Evolutionary conservation across 2,797 vertebrate species (phyloP), one percentile per base, ranked within the genome.

Genomic region (Anas flavirostris): DNA sequence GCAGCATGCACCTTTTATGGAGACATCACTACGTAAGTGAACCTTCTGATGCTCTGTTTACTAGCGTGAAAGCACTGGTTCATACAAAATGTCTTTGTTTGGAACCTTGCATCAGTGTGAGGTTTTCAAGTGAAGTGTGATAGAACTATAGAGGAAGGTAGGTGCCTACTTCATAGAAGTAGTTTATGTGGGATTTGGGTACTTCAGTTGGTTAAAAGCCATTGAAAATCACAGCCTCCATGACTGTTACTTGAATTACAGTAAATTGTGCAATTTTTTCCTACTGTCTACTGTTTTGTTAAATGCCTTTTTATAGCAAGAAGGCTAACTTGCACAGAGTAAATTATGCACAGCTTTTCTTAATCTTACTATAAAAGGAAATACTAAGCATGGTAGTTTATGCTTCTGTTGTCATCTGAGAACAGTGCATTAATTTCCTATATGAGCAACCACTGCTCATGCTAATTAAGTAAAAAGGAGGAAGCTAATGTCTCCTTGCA

Each of bases 1-100:
- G 35, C 80, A 87, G 63, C 31, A 16, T 46, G 86, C 88, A 96
- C 92, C 93, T 96, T 94, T 74, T 80, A 12, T 48, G 68, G 68
- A 83, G 68, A 77, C 22, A 33, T 16, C 16, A 29, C 55, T 78
- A 39, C 52, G 7, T 58, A 9, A 93, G 50, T 16, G n/a, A 86
- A 53, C 35, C 15, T 62, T 18, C 9, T 48, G 46, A 3, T 48
- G 46, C 21, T 76, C 10, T 3, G 17, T 72, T 83, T 60, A 44
- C 33, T 64, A 64, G 17, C 17, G 77, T 58, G 35, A 50, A 35
- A 74, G 63, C 81, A 53, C 41, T 75, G 46, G 17, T 66, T 69
- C 25, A 55, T n/a, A 28, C 15, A 37, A 22, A 52, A 26, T 4
- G 4, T 2, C 37, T 53, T 35, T 3, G 28, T 23, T 62, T 46